Percentiles rank a stretch among this genome's conserved stretches.
Evolutionary conservation across 2,888 invertebrate species (phyloP).

Genomic region (Acheta domesticus): DNA sequence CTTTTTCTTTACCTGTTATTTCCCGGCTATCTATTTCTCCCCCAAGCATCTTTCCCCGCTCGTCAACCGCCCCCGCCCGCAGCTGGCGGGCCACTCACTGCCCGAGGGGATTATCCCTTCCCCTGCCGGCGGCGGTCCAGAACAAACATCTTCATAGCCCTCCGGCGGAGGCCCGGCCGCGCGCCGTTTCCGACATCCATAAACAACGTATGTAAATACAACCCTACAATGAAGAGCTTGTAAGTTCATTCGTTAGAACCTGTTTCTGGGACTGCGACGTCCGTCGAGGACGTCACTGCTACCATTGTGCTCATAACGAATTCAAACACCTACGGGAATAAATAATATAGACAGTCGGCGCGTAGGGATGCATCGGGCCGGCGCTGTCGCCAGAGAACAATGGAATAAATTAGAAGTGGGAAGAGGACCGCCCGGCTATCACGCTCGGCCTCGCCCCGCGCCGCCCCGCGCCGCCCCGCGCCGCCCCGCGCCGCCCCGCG

Average conservation of each 20-base stretch:
- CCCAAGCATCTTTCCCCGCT: no score
- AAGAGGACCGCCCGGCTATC: neutral
- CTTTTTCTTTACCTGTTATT: no score
- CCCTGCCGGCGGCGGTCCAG: neutral
- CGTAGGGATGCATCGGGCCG: neutral
- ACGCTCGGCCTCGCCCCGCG: neutral
- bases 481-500: neutral
- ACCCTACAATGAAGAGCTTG: conserved; percentile 5
- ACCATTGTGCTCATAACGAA: conserved; percentile 18
- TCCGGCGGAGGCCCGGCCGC: neutral
- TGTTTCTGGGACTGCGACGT: neutral
- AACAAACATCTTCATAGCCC: conserved; percentile 5
- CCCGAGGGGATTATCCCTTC: no score
- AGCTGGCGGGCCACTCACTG: no score
- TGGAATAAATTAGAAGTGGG: conserved; percentile 18
- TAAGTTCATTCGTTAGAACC: conserved; percentile 5
- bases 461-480: neutral
- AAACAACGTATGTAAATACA: conserved; percentile 9
- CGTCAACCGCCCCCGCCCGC: no score
- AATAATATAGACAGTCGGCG: neutral
- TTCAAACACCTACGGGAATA: conserved; percentile 9
- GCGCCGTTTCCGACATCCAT: neutral
- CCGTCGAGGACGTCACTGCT: neutral
- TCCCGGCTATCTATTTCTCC: no score
- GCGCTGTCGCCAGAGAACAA: neutral